A percentile compares a stretch with the other conserved stretches of the same genome.
phyloP scores from a whole-genome alignment of 2,113 vertebrate genomes.

The Trichechus manatus region DNA sequence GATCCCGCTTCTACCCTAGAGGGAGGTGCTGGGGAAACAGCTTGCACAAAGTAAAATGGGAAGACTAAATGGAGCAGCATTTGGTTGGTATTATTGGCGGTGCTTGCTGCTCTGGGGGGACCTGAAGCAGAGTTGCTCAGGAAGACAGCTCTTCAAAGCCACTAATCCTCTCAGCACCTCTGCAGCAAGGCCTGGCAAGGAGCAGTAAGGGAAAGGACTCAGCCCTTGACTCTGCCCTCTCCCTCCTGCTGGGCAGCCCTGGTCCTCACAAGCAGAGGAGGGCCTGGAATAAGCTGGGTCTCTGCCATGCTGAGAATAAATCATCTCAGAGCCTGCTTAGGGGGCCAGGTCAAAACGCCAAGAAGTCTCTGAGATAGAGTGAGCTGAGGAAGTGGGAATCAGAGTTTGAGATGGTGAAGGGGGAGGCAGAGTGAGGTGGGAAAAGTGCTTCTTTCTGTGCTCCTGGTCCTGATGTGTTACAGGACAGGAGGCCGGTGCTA shows the following conservation, averaged over 20 bases:
- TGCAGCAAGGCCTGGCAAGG: constrained; percentile 22
- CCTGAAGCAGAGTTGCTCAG: constrained; percentile 50
- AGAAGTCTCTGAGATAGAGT: background rate
- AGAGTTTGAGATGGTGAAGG: background rate
- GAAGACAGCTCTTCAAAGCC: constrained; percentile 67
- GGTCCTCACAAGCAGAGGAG: constrained; percentile 51
- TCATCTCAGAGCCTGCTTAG: background rate
- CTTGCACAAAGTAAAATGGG: constrained; percentile 8
- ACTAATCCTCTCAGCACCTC: constrained; percentile 73
- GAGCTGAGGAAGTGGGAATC: background rate
- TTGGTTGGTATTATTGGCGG: background rate
- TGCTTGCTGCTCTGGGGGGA: constrained; percentile 41
- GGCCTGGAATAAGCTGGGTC: background rate
- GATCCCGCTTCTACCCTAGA: constrained; percentile 10
- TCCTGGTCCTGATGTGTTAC: constrained; percentile 20
- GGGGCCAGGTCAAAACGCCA: constrained; percentile 27
- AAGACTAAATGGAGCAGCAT: background rate
- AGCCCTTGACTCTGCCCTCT: background rate
- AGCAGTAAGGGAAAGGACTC: constrained; percentile 43
- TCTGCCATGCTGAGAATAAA: constrained; percentile 25
- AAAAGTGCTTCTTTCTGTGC: constrained; percentile 43
- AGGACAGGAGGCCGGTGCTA: background rate
- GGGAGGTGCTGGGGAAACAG: constrained; percentile 33
- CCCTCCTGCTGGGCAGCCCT: constrained; percentile 34
- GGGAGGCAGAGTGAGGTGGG: background rate